These are phyloP conservation scores for Micropterix aruncella DNA, from an alignment of 2,888 invertebrate genomes.

Conservation along the genomic window DNA sequence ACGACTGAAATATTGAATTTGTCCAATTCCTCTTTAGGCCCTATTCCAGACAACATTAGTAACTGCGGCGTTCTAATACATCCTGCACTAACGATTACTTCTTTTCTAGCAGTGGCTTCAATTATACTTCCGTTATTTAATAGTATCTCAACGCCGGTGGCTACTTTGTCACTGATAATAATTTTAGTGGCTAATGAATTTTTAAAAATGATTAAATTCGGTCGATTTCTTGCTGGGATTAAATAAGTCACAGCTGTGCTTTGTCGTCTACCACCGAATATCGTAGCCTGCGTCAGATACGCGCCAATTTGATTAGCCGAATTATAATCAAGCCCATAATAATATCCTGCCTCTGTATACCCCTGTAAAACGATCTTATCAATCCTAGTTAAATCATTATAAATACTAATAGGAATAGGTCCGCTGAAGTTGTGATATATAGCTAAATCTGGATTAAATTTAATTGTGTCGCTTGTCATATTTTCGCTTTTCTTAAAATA, in stretches of 20 bases:
- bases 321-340: too few species aligned
- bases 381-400: too few species aligned
- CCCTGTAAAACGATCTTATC: too few species aligned
- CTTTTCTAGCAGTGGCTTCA: not conserved
- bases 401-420: too few species aligned
- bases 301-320: too few species aligned
- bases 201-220: not conserved
- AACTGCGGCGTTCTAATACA: not conserved
- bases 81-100: not conserved
- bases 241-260: not conserved
- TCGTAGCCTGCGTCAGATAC: not conserved
- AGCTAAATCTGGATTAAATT: too few species aligned
- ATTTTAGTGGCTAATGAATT: not conserved
- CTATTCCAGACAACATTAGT: not conserved
- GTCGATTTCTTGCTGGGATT: not conserved
- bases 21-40: not conserved
- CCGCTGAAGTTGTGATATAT: too few species aligned
- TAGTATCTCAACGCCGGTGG: not conserved
- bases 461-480: too few species aligned
- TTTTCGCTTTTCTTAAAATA: conserved; percentile 64
- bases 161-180: not conserved
- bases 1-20: conserved; percentile 14
- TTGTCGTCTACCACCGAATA: not conserved
- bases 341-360: too few species aligned
- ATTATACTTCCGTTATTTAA: not conserved